Evolutionary conservation across 1,140 invertebrate genomes (phyloP).

Genomic region (Diuraphis noxia): DNA sequence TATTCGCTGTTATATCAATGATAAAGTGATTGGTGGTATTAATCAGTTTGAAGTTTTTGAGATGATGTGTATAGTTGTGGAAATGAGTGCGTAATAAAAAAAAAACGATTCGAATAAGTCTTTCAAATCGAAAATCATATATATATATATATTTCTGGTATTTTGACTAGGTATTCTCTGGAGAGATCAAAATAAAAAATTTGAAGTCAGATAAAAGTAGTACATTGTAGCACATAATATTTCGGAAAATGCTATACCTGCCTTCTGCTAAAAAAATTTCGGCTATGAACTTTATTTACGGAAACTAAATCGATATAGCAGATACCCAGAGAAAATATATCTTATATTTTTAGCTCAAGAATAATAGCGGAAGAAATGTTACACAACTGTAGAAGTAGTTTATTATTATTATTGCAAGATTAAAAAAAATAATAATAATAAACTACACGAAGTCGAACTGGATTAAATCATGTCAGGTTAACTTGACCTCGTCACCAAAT

Average conservation of each 20-base stretch:
- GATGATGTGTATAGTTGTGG: neutral
- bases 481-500: neutral
- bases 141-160: constrained; percentile 24
- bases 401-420: neutral
- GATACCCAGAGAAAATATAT: neutral
- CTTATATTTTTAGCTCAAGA: neutral
- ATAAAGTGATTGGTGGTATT: neutral
- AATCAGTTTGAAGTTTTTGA: neutral
- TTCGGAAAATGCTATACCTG: neutral
- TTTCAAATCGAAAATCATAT: constrained; percentile 9
- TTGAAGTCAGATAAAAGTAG: neutral
- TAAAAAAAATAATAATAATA: constrained; percentile 19
- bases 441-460: neutral
- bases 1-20: neutral
- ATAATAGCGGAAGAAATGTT: neutral
- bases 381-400: constrained; percentile 7
- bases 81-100: neutral
- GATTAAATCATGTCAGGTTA: neutral
- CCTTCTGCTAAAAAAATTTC: neutral
- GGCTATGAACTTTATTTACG: constrained; percentile 35
- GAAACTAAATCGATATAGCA: neutral
- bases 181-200: neutral
- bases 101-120: constrained; percentile 1
- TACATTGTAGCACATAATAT: constrained; percentile 22
- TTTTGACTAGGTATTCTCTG: neutral